Evolutionary conservation across 2,888 invertebrate genomes (phyloP).

Genomic region (Ditylenchus weischeri): DNA sequence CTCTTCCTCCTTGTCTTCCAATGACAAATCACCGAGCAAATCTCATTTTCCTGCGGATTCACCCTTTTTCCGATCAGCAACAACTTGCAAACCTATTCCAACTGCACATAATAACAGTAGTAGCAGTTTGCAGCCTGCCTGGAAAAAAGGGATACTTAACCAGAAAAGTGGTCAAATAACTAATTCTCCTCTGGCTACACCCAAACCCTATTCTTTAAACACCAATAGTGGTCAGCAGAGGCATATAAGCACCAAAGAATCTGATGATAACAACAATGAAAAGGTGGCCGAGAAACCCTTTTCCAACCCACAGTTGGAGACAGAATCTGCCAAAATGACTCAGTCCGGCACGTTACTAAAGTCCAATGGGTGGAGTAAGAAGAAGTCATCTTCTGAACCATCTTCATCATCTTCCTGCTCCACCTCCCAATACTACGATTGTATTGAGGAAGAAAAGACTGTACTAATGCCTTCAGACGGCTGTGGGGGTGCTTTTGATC

Average conservation of each 20-base stretch:
- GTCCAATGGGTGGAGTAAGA: neutral
- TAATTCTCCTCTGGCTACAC: neutral
- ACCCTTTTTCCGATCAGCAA: neutral
- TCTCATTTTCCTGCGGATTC: conserved; percentile 4
- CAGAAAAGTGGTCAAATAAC: neutral
- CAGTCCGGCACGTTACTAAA: too few relatives aligned
- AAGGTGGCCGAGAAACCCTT: neutral
- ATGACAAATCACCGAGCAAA: neutral
- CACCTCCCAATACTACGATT: conserved; percentile 3
- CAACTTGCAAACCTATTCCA: neutral
- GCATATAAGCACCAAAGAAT: too few relatives aligned
- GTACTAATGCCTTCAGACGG: neutral
- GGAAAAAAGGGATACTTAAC: neutral
- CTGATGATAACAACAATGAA: conserved; percentile 5
- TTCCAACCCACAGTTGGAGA: too few relatives aligned
- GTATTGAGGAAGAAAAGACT: neutral
- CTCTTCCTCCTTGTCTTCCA: neutral
- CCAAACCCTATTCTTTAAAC: neutral
- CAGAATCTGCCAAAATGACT: too few relatives aligned
- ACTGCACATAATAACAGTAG: neutral
- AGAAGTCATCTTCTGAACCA: neutral
- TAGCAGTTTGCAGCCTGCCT: neutral
- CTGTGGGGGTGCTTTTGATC: neutral
- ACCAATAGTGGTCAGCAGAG: too few relatives aligned
- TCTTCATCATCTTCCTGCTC: conserved; percentile 1